These are phyloP conservation scores for Anastrepha ludens DNA, from an alignment of 1,140 invertebrate genomes.

Conservation along the genomic window DNA sequence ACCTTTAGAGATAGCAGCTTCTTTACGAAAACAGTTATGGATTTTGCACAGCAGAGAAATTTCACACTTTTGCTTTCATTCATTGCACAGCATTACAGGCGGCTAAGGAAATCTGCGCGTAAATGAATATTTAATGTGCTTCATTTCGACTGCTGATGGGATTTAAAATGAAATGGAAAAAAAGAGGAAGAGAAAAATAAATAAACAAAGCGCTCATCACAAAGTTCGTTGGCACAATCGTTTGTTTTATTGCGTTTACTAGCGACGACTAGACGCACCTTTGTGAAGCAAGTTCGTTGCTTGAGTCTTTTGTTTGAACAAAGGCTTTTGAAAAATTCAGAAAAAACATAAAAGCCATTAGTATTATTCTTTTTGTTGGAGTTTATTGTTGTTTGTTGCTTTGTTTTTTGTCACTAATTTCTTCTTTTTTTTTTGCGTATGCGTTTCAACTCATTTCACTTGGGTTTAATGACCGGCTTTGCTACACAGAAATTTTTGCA, in stretches of 20 bases:
- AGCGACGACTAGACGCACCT: background rate
- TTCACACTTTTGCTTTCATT: slow-evolving; percentile 31
- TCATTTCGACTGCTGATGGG: slow-evolving; percentile 23
- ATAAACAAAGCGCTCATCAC: slow-evolving; percentile 13
- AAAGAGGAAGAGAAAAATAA: background rate
- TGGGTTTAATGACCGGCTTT: slow-evolving; percentile 34
- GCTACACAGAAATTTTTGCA: slow-evolving; percentile 1
- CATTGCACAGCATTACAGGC: background rate
- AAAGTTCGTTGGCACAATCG: background rate
- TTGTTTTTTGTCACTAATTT: background rate
- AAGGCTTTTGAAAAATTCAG: background rate
- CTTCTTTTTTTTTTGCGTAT: background rate
- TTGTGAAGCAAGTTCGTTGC: slow-evolving; percentile 7
- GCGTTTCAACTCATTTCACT: slow-evolving; percentile 32
- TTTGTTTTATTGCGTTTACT: background rate
- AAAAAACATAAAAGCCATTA: background rate
- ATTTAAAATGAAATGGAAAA: background rate
- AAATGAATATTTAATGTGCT: slow-evolving; percentile 34
- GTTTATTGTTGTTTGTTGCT: background rate
- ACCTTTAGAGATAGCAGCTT: background rate
- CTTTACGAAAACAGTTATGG: background rate
- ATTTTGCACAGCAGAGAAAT: slow-evolving; percentile 27
- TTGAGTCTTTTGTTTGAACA: slow-evolving; percentile 8
- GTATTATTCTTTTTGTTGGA: background rate
- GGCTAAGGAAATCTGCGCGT: background rate